Conservation (phyloP, 2,888 invertebrate genomes). For the Vanessa cardui region DNA sequence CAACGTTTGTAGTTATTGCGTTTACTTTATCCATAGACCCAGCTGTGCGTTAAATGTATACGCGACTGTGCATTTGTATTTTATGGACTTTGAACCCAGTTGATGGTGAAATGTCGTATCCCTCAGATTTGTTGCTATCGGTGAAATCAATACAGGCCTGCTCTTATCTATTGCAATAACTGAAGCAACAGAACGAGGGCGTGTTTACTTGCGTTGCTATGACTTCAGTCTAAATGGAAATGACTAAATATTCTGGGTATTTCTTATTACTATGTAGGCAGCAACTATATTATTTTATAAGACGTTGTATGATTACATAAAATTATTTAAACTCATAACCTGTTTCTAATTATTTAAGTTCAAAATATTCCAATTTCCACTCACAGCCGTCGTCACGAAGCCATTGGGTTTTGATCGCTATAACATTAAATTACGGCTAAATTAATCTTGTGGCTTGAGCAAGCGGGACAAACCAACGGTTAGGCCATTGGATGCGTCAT, state of each 20-base stretch:
- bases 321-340: no score
- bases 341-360: not conserved
- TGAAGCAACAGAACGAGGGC: constrained; percentile 48
- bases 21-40: constrained; percentile 66
- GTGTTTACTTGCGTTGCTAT: constrained; percentile 40
- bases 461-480: constrained; percentile 66
- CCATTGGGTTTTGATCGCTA: not conserved
- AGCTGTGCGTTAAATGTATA: constrained; percentile 70
- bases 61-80: constrained; percentile 65
- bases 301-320: no score
- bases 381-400: constrained; percentile 57
- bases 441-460: constrained; percentile 48
- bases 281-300: not conserved
- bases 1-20: constrained; percentile 63
- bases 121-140: constrained; percentile 60
- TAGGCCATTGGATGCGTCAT: constrained; percentile 69
- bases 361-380: constrained; percentile 43
- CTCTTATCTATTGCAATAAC: constrained; percentile 37
- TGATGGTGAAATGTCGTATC: constrained; percentile 69
- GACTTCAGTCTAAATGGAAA: constrained; percentile 13
- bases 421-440: constrained; percentile 38
- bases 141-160: constrained; percentile 59
- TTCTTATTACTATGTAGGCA: not conserved
- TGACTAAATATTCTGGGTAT: constrained; percentile 24
- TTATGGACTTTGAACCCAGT: constrained; percentile 78